phyloP scores from a whole-genome alignment of 2,113 vertebrate species.

The Aphyosemion australe region DNA sequence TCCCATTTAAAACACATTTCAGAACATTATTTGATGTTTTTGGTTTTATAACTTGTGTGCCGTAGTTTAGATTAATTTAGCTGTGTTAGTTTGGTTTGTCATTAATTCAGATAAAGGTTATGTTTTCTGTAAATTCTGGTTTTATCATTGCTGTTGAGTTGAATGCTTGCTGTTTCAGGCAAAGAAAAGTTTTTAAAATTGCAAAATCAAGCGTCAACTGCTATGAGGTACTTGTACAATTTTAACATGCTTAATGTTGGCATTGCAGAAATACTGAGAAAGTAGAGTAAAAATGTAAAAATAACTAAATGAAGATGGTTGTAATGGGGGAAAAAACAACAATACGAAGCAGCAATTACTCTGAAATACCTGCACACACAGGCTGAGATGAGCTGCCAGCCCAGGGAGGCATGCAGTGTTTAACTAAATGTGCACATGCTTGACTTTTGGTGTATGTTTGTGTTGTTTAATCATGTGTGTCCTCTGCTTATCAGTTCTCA shows the following conservation, averaged over 20 bases:
- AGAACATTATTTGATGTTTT: neutral
- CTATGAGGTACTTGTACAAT: too few relatives aligned
- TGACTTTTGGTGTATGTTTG: constrained; percentile 37
- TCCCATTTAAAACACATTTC: neutral
- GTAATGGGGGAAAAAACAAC: neutral
- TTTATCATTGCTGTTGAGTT: too few relatives aligned
- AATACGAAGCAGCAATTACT: constrained; percentile 11
- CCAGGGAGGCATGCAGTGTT: constrained; percentile 31
- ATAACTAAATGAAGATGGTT: neutral
- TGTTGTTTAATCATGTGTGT: constrained; percentile 51
- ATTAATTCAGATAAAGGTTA: too few relatives aligned
- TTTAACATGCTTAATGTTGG: too few relatives aligned
- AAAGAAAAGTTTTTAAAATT: too few relatives aligned
- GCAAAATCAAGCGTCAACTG: too few relatives aligned
- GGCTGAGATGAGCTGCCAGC: constrained; percentile 30
- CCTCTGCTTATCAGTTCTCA: constrained; percentile 47
- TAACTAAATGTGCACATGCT: constrained; percentile 42
- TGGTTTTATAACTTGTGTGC: neutral
- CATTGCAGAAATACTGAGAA: too few relatives aligned
- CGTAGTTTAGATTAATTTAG: neutral
- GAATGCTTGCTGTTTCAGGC: too few relatives aligned
- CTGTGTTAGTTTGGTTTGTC: too few relatives aligned
- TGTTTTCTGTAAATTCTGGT: too few relatives aligned
- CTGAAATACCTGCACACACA: constrained; percentile 40
- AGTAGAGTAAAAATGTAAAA: too few relatives aligned